These are phyloP conservation scores for Clusia tigrina DNA, from an alignment of 2,888 invertebrate species.

Conservation along the genomic window DNA sequence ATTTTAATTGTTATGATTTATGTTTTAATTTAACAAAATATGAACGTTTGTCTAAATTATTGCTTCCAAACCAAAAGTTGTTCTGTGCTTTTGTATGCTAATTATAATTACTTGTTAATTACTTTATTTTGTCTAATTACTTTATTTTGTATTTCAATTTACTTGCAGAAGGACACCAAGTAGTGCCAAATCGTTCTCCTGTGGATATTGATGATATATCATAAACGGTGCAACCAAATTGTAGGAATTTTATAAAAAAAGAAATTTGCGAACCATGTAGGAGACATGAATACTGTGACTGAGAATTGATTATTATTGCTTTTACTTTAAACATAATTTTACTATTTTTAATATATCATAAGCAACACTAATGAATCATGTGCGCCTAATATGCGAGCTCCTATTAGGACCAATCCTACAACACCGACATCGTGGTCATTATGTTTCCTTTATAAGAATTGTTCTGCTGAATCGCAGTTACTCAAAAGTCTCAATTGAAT, in stretches of 20 bases:
- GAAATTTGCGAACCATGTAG: conserved; percentile 24
- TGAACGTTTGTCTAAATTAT: not conserved
- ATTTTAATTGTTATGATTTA: not conserved
- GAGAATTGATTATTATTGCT: conserved; percentile 42
- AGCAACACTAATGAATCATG: not conserved
- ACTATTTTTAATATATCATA: not conserved
- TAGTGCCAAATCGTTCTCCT: conserved; percentile 36
- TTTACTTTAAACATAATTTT: conserved; percentile 1
- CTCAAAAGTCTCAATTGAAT: not conserved
- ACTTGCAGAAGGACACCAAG: conserved; percentile 41
- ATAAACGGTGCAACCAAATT: conserved; percentile 31
- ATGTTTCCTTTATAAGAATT: too few relatives aligned
- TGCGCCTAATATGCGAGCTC: conserved; percentile 2
- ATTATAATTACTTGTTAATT: not conserved
- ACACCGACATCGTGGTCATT: not conserved
- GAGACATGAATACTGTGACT: conserved; percentile 43
- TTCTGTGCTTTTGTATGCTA: conserved; percentile 9
- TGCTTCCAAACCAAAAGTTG: conserved; percentile 1
- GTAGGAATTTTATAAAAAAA: not conserved
- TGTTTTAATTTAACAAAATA: not conserved
- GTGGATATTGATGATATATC: conserved; percentile 43
- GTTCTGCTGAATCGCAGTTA: not conserved
- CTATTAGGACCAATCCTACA: not conserved
- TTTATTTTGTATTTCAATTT: conserved; percentile 1
- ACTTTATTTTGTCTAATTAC: not conserved